phyloP scores from a whole-genome alignment of 2,113 vertebrate species.

The Tinamus guttatus region DNA sequence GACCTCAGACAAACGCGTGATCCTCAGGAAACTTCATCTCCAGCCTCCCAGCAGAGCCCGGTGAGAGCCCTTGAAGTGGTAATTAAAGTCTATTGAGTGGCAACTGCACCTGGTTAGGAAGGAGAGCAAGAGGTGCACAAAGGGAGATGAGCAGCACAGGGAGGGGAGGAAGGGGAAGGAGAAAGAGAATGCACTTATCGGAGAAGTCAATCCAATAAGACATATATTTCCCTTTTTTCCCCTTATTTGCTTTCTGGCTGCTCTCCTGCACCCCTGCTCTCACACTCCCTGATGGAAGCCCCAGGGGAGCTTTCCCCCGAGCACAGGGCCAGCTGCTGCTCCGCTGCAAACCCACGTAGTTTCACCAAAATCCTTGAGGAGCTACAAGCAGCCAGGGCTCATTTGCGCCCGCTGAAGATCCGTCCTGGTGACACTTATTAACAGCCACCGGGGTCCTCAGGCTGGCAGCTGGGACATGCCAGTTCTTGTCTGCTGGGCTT shows the following conservation, averaged over 20 bases:
- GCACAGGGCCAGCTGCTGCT: background rate
- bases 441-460: background rate
- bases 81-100: constrained; percentile 75
- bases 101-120: constrained; percentile 68
- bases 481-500: background rate
- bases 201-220: background rate
- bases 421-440: background rate
- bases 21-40: constrained; percentile 66
- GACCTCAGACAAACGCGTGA: constrained; percentile 1
- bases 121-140: constrained; percentile 59
- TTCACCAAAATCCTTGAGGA: fast-evolving
- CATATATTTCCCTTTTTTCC: background rate
- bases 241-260: background rate
- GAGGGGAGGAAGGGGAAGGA: background rate
- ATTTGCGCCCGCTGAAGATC: background rate
- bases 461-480: background rate
- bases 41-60: constrained; percentile 48
- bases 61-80: constrained; percentile 70
- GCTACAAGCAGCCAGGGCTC: background rate
- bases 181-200: background rate
- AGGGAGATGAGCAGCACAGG: constrained; percentile 43
- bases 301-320: background rate
- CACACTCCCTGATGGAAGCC: background rate
- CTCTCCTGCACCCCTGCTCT: background rate
- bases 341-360: background rate